A percentile compares a stretch with the other conserved stretches of the same genome.
phyloP scores from a whole-genome alignment of 2,888 invertebrate species.

The Druceiella hillmani region DNA sequence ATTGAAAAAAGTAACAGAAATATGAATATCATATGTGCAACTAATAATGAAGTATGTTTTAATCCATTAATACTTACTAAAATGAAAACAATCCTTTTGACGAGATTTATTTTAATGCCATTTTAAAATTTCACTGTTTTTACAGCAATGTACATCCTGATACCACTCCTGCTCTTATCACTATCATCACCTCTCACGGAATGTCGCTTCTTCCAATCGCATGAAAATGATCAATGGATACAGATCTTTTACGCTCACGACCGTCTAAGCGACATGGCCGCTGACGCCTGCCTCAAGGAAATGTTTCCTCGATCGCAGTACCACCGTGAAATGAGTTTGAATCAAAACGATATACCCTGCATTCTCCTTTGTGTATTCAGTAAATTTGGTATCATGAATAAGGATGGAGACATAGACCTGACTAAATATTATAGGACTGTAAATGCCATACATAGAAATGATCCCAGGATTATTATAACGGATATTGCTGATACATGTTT shows the following conservation, averaged over 20 bases:
- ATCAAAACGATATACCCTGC: conserved; percentile 43
- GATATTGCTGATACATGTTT: conserved; percentile 47
- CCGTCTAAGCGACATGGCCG: conserved; percentile 37
- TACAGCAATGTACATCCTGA: too few species aligned
- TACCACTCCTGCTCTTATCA: too few species aligned
- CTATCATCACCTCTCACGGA: too few species aligned
- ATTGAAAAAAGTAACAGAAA: too few species aligned
- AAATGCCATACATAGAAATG: conserved; percentile 42
- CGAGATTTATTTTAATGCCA: too few species aligned
- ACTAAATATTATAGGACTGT: conserved; percentile 43
- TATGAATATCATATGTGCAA: too few species aligned
- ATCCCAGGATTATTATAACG: conserved; percentile 43
- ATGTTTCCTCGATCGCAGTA: conserved; percentile 45
- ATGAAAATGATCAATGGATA: too few species aligned
- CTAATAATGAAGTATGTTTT: too few species aligned
- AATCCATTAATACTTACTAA: too few species aligned
- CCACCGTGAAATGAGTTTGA: conserved; percentile 39
- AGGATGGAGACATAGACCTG: conserved; percentile 41
- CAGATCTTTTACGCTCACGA: conserved; percentile 42
- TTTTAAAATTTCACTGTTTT: too few species aligned
- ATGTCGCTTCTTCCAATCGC: too few species aligned
- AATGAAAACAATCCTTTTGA: too few species aligned
- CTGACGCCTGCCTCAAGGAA: conserved; percentile 38
- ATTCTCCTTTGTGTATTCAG: conserved; percentile 45
- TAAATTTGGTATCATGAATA: conserved; percentile 46